Evolutionary conservation across 1,140 invertebrate species (phyloP), one percentile per base, ranked within the genome.

Genomic region (Copidosoma floridanum): DNA sequence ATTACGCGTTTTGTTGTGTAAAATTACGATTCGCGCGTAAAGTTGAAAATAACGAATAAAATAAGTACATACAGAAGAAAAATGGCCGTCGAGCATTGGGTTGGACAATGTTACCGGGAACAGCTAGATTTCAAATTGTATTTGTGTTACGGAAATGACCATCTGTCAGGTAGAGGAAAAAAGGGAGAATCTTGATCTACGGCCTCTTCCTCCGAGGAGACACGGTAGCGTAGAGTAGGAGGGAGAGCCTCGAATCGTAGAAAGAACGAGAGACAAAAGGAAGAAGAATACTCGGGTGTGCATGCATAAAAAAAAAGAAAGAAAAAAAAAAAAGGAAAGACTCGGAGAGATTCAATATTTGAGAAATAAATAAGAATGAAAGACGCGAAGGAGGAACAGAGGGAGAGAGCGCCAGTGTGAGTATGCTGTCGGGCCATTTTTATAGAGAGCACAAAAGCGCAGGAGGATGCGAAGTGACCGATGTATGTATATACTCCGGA

Each of bases 401-500:
- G 52, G 23, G 59, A 40, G 24, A 61, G 60, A 48, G 60, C 6
- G 29, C 12, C 37, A 12, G 50, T 47, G 52, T 24, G 53, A 53
- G 57, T 61, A 41, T 41, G 16, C 18, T 26, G 32, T 18, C 11
- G 21, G 37, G 12, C 16, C 35, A 32, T 52, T n/a, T 59, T 70
- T 73, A 74, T 65, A 68, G 67, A 65, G 68, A 71, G 64, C 60
- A 69, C 65, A 71, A 71, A 71, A 68, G 63, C 56, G 47, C 50
- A 57, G 57, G 55, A 70, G 67, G 64, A 57, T 64, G 48, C 61
- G 58, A 57, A 72, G 67, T 75, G 69, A 72, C 68, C 70, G 72
- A 74, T 72, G 70, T 73, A n/a, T n/a, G n/a, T n/a, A n/a, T n/a
- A n/a, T n/a, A n/a, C 66, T 66, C 69, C 68, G 16, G 64, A 66